Base-by-base conservation (phyloP, 2,888 invertebrate species). In the Lobophora halterata region DNA sequence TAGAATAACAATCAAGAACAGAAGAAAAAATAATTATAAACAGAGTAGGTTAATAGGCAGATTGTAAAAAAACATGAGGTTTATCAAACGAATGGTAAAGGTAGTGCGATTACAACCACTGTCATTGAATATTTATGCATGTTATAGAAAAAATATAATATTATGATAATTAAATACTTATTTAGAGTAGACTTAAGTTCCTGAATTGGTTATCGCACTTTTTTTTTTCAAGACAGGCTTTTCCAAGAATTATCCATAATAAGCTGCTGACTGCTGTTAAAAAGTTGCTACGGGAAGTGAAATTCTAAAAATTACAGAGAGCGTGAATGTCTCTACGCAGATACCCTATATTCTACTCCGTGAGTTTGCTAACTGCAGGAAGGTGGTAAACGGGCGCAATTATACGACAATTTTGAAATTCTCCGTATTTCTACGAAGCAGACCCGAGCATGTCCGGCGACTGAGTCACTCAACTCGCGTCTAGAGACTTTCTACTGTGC, bases 401-500 rank as follows among this genome's bases (percentile, higher is more conserved):
- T 75, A 74, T 51, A 66, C 55, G 71, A 67, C 65, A 66, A 70
- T 71, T 76, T 73, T 64, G 52, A 72, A 75, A 69, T 70, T 67
- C 66, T 60, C 46, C 47, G 49, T 58, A 52, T 58, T 62, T 60
- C 58, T 58, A 55, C 47, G 57, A 61, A 49, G 45, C 51, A 32
- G 46, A 38, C 34, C 46, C 34, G 52, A 49, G 62, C 51, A 54
- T 62, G 69, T 68, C 69, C 68, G 65, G 65, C 65, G 66, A 69
- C 69, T 77, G 76, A 77, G 67, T 80, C 77, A 79, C 55, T 67
- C 62, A 62, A 73, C 52, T 42, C 48, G 49, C 52, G 50, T 49
- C 53, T 52, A 51, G 55, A 52, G 58, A 77, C 82, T 83, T 82
- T 85, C 85, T 81, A 85, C 64, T 49, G 58, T 61, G 63, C 28